phyloP scores from a whole-genome alignment of 2,888 invertebrate species.

The Metellina segmentata region DNA sequence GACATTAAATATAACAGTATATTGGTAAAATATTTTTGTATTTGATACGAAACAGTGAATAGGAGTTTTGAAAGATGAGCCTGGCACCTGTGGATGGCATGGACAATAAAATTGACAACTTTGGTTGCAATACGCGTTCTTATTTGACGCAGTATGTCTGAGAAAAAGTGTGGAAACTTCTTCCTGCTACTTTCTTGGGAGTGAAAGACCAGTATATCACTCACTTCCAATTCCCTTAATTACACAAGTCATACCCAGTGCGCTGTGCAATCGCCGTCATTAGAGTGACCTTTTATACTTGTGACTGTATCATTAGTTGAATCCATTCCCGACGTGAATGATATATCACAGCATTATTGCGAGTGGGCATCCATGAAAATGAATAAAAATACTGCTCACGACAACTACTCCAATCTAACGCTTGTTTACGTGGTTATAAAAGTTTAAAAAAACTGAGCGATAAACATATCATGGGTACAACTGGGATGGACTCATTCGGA shows the following conservation, averaged over 20 bases:
- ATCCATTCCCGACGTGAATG: conserved; percentile 31
- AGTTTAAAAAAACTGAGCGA: conserved; percentile 61
- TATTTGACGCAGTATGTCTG: neutral
- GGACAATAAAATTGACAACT: too few relatives aligned
- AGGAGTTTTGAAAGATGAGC: too few relatives aligned
- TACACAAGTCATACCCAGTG: conserved; percentile 14
- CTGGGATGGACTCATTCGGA: conserved; percentile 33
- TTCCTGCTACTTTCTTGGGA: neutral
- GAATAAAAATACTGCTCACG: conserved; percentile 52
- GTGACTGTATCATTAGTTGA: conserved; percentile 43
- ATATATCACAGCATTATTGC: conserved; percentile 41
- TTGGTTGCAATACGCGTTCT: neutral
- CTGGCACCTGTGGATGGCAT: too few relatives aligned
- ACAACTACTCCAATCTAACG: conserved; percentile 56
- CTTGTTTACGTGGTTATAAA: conserved; percentile 64
- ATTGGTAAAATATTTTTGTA: too few relatives aligned
- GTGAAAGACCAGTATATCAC: conserved; percentile 36
- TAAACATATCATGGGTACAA: conserved; percentile 50
- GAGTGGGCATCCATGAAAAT: conserved; percentile 27
- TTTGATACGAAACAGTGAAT: too few relatives aligned
- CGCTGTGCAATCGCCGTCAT: conserved; percentile 33
- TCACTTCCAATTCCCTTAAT: conserved; percentile 59
- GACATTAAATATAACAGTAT: too few relatives aligned
- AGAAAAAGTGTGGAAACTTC: neutral
- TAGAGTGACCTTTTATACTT: conserved; percentile 49